A percentile compares a stretch with the other conserved stretches of the same genome.
Conservation (phyloP, 1,140 invertebrate genomes). For the Wiebesia pumilae region DNA sequence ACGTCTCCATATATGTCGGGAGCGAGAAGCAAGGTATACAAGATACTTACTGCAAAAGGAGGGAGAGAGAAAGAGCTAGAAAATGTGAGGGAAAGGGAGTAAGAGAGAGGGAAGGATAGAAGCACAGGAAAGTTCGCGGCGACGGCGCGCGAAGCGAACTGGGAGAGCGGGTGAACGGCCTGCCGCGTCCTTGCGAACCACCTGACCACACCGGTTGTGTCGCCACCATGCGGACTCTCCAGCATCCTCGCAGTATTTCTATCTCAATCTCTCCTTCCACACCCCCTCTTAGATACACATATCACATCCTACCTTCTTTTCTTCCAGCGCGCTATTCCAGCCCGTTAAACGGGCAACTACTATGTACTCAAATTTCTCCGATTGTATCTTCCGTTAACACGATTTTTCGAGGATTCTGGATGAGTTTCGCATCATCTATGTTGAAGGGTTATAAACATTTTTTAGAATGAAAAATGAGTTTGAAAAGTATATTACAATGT, state of each 20-base stretch:
- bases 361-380: constrained; percentile 8
- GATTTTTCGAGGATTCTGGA: not conserved
- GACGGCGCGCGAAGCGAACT: constrained; percentile 54
- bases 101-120: not conserved
- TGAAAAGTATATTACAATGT: too few relatives aligned
- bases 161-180: constrained; percentile 74
- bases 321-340: not conserved
- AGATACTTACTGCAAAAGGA: not conserved
- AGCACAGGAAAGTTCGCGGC: constrained; percentile 54
- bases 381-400: not conserved
- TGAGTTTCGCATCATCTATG: not conserved
- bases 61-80: too few relatives aligned
- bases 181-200: constrained; percentile 76
- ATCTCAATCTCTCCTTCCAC: constrained; percentile 28
- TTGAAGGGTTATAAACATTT: too few relatives aligned
- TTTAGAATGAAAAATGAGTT: too few relatives aligned
- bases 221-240: constrained; percentile 70
- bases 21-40: not conserved
- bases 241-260: constrained; percentile 61
- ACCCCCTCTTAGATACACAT: not conserved
- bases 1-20: not conserved
- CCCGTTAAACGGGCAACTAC: constrained; percentile 7
- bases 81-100: too few relatives aligned
- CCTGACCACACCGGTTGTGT: constrained; percentile 74
- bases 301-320: not conserved